These are phyloP conservation scores for Mesocricetus auratus DNA, from an alignment of 2,113 vertebrate genomes.

Conservation along the genomic window DNA sequence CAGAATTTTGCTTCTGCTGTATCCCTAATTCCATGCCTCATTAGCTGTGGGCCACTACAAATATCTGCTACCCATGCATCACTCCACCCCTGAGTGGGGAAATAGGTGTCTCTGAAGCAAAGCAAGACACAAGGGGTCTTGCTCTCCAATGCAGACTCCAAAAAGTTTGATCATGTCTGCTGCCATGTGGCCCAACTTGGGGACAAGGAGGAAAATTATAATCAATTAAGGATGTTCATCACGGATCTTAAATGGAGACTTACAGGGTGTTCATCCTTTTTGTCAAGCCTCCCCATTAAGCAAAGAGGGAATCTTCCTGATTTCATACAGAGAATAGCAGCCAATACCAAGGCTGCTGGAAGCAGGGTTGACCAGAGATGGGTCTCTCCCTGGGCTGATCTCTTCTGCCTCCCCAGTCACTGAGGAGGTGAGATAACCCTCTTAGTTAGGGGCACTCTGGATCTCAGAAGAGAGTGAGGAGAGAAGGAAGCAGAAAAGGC, in stretches of 20 bases:
- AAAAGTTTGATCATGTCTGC: not conserved
- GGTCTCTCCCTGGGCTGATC: not conserved
- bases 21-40: not conserved
- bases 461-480: not conserved
- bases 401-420: slow-evolving; percentile 26
- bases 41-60: not conserved
- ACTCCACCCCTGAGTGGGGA: not conserved
- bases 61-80: not conserved
- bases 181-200: not conserved
- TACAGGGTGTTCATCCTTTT: not conserved
- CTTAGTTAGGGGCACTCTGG: not conserved
- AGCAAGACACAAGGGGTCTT: not conserved
- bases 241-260: not conserved
- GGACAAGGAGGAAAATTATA: not conserved
- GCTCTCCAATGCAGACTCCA: not conserved
- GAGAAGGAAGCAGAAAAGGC: not conserved
- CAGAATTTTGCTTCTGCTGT: not conserved
- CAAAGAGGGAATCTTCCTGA: not conserved
- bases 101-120: not conserved
- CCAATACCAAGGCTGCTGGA: not conserved
- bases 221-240: slow-evolving; percentile 41
- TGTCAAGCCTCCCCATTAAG: not conserved
- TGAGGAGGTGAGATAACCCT: slow-evolving; percentile 54
- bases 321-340: not conserved
- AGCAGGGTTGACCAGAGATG: not conserved